Evolutionary conservation across 1,140 invertebrate species (phyloP), one percentile per base, ranked within the genome.

Genomic region (Micrasema minimum): DNA sequence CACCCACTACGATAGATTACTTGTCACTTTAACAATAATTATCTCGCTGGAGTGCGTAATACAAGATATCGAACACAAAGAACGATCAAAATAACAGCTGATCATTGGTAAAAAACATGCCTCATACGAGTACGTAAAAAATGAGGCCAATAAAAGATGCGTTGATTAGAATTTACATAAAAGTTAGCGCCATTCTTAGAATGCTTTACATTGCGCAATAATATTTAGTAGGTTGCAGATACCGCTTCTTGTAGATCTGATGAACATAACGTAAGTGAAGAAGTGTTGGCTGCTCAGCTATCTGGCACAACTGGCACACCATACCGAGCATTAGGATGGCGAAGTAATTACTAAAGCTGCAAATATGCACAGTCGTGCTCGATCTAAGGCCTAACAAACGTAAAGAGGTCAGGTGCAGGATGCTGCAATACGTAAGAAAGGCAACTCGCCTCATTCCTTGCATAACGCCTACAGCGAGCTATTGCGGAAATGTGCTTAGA

Each of bases 401-500:
- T 74, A 70, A 70, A 57, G 67, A 62, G 72, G 72, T 74, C 72
- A 70, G 67, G 72, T 74, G 72, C 67, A 70, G 62, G 68, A 53
- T 67, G 50, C 37, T 43, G 65, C 41, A 62, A 45, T 64, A 48
- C 0, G 43, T 46, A 31, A 26, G 41, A 46, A 46, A 46, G n/a
- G 41, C 59, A 59, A 53, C 26, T 53, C 23, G 50, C 50, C 23
- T 53, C 50, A 31, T 31, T 53, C 26, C 26, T 53, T 53, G 23
- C 23, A 53, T 53, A 51, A 45, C 41, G 41, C 41, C 11, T 45
- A 45, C 14, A 45, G 14, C 14, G 14, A 45, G 41, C 41, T 45
- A 45, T 45, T 48, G 23, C 46, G 11, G n/a, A 66, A 66, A 51
- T 45, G 11, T 45, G 11, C 14, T 12, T 45, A 45, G 41, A 38